These are phyloP conservation scores for Dastarcus helophoroides DNA, from an alignment of 2,888 invertebrate species.

Conservation along the genomic window DNA sequence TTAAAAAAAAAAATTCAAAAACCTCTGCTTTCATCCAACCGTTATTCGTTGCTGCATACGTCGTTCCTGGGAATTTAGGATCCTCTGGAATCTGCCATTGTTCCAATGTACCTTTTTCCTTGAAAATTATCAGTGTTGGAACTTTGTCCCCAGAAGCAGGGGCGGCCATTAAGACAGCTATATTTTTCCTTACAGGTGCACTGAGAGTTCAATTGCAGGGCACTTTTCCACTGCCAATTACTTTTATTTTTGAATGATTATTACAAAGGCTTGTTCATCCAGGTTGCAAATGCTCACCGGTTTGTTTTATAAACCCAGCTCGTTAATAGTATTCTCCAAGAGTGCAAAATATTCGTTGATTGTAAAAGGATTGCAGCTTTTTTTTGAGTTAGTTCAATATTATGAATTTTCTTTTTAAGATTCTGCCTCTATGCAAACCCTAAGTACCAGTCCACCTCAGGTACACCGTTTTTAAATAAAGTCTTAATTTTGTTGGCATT, in stretches of 20 bases:
- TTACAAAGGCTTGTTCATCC: conserved; percentile 12
- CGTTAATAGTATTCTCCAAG: conserved; percentile 6
- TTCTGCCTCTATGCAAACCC: conserved; percentile 21
- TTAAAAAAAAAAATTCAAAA: conserved; percentile 22
- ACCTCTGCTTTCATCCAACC: conserved; percentile 25
- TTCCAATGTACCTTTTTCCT: conserved; percentile 29
- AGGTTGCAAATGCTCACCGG: conserved; percentile 15
- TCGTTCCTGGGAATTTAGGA: conserved; percentile 17
- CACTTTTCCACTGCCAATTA: conserved; percentile 10
- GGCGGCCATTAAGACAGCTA: conserved; percentile 20
- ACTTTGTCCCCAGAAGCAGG: conserved; percentile 23
- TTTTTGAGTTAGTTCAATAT: conserved; percentile 16
- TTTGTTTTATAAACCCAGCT: conserved; percentile 1
- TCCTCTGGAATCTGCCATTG: conserved; percentile 22
- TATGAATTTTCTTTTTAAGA: conserved; percentile 24
- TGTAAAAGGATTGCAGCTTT: conserved; percentile 2
- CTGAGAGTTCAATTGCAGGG: conserved; percentile 15
- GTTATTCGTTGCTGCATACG: conserved; percentile 23
- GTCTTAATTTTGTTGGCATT: conserved; percentile 17
- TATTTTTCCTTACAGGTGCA: conserved; percentile 25
- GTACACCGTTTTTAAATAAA: conserved; percentile 22
- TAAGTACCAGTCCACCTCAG: conserved; percentile 22
- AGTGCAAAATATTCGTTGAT: conserved; percentile 5
- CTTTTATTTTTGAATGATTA: conserved; percentile 12
- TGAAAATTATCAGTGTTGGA: conserved; percentile 27